These are phyloP conservation scores for Botrylloides violaceus DNA, from an alignment of 23 tunicate genomes.

Conservation along the genomic window DNA sequence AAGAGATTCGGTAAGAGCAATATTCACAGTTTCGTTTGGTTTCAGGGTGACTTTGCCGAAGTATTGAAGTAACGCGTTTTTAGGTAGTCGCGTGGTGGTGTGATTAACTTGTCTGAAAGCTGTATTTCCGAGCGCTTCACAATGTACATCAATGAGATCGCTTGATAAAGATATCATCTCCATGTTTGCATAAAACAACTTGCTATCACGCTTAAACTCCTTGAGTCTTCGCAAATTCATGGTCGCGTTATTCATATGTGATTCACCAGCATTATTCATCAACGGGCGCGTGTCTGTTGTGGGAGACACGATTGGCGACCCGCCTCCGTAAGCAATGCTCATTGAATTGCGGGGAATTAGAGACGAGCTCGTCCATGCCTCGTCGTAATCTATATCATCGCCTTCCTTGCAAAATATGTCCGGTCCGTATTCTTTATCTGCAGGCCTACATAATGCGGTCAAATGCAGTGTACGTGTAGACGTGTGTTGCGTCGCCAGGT, in stretches of 20 bases:
- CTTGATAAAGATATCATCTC: background rate
- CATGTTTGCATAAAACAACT: background rate
- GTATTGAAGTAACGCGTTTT: conserved; percentile 54
- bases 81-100: conserved; percentile 24
- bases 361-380: conserved; percentile 15
- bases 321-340: background rate
- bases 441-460: too few relatives aligned
- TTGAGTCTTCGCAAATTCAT: background rate
- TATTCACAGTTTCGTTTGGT: conserved; percentile 18
- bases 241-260: too few relatives aligned
- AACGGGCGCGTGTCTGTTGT: background rate
- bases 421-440: too few relatives aligned
- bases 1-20: conserved; percentile 4
- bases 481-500: too few relatives aligned
- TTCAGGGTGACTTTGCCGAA: conserved; percentile 31
- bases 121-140: background rate
- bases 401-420: background rate
- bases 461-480: too few relatives aligned
- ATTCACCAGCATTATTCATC: background rate
- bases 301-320: background rate
- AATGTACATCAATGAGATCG: background rate
- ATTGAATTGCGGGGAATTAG: background rate
- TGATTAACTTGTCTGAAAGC: background rate
- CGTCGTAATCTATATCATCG: conserved; percentile 21
- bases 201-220: background rate